Percentiles rank a stretch among this genome's conserved stretches.
Evolutionary conservation across 2,888 invertebrate genomes (phyloP).

Genomic region (Eulithis testata): DNA sequence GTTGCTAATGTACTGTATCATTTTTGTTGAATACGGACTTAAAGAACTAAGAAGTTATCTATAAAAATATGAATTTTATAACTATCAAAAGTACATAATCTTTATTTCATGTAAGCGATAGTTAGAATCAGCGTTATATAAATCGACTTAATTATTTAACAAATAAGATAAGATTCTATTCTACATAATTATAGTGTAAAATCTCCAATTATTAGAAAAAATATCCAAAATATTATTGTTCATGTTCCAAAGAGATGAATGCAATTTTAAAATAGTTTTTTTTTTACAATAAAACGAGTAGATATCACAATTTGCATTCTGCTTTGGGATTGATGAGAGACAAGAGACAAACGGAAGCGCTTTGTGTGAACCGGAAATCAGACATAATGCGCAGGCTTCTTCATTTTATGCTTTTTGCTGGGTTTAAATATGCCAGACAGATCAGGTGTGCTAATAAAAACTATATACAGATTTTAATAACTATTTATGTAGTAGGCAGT

Average conservation of each 20-base stretch:
- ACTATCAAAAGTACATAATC: background rate
- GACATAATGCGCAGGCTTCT: slow-evolving; percentile 72
- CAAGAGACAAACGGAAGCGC: slow-evolving; percentile 79
- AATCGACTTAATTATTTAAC: background rate
- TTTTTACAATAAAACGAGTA: slow-evolving; percentile 35
- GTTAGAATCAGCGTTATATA: background rate
- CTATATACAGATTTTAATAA: background rate
- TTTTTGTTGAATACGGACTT: background rate
- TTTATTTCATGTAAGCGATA: background rate
- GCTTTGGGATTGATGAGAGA: slow-evolving; percentile 68
- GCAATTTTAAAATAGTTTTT: slow-evolving; percentile 21
- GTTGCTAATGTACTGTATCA: background rate
- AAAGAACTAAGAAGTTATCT: background rate
- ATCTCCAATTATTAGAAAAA: too few relatives aligned
- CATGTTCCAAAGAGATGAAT: background rate
- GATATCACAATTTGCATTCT: slow-evolving; percentile 69
- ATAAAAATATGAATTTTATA: background rate
- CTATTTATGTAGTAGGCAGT: background rate
- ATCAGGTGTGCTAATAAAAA: slow-evolving; percentile 43
- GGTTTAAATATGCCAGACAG: slow-evolving; percentile 47
- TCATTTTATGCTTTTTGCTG: slow-evolving; percentile 53
- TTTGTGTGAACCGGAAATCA: slow-evolving; percentile 77
- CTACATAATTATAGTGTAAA: too few relatives aligned
- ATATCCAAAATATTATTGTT: too few relatives aligned
- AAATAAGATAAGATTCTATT: background rate